Evolutionary conservation across 2,797 vertebrate genomes (phyloP).

Genomic region (Buceros bicornis): DNA sequence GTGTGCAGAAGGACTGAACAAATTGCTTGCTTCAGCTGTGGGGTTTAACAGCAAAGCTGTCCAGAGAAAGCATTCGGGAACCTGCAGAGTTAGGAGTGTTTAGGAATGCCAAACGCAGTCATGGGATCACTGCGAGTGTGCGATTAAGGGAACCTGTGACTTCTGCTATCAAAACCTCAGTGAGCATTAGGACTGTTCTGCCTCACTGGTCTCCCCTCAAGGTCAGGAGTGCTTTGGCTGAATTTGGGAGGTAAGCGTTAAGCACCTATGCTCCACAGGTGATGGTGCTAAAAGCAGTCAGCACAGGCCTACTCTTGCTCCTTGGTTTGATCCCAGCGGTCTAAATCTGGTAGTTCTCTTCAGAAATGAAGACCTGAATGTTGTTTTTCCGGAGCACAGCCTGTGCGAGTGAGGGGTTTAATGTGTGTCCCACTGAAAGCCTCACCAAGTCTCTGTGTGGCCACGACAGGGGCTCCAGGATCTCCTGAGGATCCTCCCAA

Average conservation of each 20-base stretch:
- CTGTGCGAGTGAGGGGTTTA: neutral
- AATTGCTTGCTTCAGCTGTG: neutral
- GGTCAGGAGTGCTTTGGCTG: constrained; percentile 7
- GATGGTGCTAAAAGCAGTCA: neutral
- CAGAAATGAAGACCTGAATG: neutral
- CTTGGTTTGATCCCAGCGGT: neutral
- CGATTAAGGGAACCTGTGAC: neutral
- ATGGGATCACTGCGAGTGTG: neutral
- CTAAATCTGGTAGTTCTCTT: neutral
- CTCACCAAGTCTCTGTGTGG: neutral
- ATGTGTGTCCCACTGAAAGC: neutral
- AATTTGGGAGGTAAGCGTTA: constrained; percentile 7
- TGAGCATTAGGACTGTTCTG: neutral
- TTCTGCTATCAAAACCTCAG: neutral
- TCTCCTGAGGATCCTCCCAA: neutral
- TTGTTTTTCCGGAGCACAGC: neutral
- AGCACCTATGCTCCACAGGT: neutral
- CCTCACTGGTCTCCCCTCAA: neutral
- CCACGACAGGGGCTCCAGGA: neutral
- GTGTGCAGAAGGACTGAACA: neutral
- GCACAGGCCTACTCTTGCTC: neutral
- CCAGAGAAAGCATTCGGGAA: neutral
- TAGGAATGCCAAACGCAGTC: neutral
- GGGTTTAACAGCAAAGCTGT: neutral
- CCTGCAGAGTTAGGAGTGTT: neutral